These are phyloP conservation scores for Carassius carassius DNA, from an alignment of 2,113 vertebrate genomes.

Conservation along the genomic window DNA sequence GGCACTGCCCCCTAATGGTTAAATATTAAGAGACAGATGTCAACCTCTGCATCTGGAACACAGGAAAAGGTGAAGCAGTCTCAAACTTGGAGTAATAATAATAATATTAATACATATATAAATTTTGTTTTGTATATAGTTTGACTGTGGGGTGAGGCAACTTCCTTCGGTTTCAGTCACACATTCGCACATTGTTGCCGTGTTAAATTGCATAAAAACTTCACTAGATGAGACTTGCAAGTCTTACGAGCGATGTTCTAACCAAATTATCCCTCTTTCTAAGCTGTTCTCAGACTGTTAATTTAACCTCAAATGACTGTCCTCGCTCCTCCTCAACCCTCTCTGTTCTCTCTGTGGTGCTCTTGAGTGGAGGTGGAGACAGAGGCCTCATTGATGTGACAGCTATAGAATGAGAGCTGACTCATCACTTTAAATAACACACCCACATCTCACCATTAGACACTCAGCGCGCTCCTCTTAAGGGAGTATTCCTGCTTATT, in stretches of 20 bases:
- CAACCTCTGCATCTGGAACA: not conserved
- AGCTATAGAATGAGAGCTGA: conserved; percentile 53
- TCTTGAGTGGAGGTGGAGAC: conserved; percentile 28
- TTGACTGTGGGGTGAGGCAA: not conserved
- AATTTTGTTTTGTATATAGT: no score
- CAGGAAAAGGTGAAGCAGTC: not conserved
- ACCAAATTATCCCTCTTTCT: not conserved
- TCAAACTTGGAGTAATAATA: not conserved
- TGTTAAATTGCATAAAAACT: not conserved
- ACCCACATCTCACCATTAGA: not conserved
- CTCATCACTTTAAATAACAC: conserved; percentile 56
- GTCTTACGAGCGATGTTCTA: not conserved
- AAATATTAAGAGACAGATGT: conserved; percentile 6
- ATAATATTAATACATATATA: no score
- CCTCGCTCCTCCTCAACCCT: not conserved
- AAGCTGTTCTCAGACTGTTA: conserved; percentile 9
- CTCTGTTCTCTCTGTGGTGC: not conserved
- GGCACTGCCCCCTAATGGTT: conserved; percentile 74
- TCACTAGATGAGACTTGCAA: not conserved
- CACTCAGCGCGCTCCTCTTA: conserved; percentile 17
- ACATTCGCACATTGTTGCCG: no score
- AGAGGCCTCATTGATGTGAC: conserved; percentile 50
- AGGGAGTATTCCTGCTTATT: not conserved
- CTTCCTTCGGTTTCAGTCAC: not conserved
- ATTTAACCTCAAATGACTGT: conserved; percentile 19